phyloP scores from a whole-genome alignment of 2,113 vertebrate genomes.

The Dicentrarchus labrax region DNA sequence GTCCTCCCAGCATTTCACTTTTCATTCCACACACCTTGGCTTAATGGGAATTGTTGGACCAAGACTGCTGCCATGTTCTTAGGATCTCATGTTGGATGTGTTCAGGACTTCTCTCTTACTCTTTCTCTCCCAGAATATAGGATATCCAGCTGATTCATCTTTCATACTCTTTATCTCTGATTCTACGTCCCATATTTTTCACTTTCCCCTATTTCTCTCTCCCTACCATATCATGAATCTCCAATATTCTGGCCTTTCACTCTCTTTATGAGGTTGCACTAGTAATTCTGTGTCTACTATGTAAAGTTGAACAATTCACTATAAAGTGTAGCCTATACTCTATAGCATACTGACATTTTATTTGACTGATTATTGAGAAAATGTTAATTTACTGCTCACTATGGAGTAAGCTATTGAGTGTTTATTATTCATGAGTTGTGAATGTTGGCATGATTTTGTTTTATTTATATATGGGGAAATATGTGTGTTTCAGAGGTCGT shows the following conservation, averaged over 20 bases:
- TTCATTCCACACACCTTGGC: slow-evolving; percentile 57
- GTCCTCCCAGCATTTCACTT: slow-evolving; percentile 63
- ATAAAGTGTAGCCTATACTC: not conserved
- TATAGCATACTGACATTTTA: not conserved
- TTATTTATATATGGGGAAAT: not conserved
- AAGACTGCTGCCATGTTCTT: slow-evolving; percentile 55
- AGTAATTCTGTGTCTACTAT: not conserved
- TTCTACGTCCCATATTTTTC: slow-evolving; percentile 25
- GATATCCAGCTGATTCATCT: slow-evolving; percentile 39
- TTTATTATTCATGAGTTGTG: not conserved
- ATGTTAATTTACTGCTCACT: not conserved
- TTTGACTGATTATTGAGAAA: not conserved
- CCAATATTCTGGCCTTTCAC: not conserved
- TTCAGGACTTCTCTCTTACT: slow-evolving; percentile 25
- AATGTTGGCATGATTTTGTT: not conserved
- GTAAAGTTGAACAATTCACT: not conserved
- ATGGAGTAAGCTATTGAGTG: not conserved
- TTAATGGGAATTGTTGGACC: slow-evolving; percentile 67
- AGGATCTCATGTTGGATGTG: slow-evolving; percentile 42
- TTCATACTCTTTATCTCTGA: slow-evolving; percentile 48
- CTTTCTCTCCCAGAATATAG: slow-evolving; percentile 10
- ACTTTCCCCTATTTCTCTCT: not conserved
- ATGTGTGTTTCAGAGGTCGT: not conserved
- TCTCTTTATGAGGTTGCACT: not conserved
- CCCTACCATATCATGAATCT: not conserved